Conservation (phyloP, 2,113 vertebrate genomes). For the Oenanthe melanoleuca region DNA sequence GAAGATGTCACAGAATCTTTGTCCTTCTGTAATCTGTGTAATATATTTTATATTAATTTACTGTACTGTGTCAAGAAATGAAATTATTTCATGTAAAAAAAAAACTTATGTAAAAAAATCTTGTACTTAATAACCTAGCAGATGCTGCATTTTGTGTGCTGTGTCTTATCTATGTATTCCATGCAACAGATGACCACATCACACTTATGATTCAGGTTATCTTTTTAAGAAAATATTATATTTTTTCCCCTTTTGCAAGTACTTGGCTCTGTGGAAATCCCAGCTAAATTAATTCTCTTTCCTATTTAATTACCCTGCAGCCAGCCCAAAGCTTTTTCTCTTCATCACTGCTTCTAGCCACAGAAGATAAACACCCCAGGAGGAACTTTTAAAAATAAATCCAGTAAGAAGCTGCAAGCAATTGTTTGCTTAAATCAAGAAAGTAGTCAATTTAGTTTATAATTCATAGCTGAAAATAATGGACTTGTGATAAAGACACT, state of each 20-base stretch:
- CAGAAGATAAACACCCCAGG: background rate
- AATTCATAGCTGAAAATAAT: background rate
- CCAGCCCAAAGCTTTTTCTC: background rate
- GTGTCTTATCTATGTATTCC: background rate
- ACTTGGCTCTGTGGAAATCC: background rate
- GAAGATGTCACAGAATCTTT: background rate
- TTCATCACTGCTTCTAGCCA: background rate
- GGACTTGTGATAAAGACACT: background rate
- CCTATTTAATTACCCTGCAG: background rate
- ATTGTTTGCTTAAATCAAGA: background rate
- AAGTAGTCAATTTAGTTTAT: background rate
- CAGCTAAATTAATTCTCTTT: background rate
- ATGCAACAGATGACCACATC: background rate
- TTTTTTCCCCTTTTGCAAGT: background rate
- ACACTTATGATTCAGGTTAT: background rate
- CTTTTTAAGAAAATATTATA: background rate
- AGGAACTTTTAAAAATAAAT: background rate
- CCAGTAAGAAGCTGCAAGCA: background rate
- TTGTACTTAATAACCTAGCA: background rate
- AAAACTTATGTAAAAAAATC: background rate
- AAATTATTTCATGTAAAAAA: background rate
- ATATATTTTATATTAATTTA: background rate
- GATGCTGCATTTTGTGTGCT: background rate
- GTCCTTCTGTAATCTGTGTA: background rate
- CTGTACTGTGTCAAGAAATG: background rate